Conservation (phyloP, 2,888 invertebrate genomes). For the Coleophora flavipennella region DNA sequence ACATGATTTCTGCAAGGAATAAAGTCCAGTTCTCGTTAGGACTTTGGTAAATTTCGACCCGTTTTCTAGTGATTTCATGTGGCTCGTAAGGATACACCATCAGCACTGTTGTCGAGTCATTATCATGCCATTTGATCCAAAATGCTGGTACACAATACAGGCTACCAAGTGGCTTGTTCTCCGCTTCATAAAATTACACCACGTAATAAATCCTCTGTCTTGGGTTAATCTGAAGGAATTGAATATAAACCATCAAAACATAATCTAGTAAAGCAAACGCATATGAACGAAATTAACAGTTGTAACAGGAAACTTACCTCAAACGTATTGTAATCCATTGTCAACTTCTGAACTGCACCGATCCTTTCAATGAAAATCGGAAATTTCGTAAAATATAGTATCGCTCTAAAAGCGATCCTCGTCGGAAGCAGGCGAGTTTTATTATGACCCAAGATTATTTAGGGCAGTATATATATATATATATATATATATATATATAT, state of each 20-base stretch:
- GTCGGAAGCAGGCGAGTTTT: not conserved
- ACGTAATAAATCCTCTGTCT: too few species aligned
- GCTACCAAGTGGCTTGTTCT: not conserved
- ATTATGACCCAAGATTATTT: not conserved
- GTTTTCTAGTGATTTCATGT: conserved; percentile 2
- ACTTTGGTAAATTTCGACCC: conserved; percentile 2
- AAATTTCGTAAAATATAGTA: too few species aligned
- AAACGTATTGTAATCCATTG: too few species aligned
- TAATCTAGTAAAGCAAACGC: too few species aligned
- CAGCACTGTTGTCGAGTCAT: not conserved
- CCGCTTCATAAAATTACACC: not conserved
- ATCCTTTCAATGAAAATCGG: too few species aligned
- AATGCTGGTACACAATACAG: not conserved
- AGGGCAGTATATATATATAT: not conserved
- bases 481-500: too few species aligned
- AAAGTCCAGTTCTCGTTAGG: not conserved
- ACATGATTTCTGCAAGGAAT: not conserved
- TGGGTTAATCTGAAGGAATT: too few species aligned
- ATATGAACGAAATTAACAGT: too few species aligned
- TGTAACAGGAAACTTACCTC: too few species aligned
- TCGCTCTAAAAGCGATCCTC: not conserved
- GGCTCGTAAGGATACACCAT: conserved; percentile 3
- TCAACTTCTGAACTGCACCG: too few species aligned
- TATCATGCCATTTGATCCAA: too few species aligned
- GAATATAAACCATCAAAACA: too few species aligned